Percentiles rank a stretch among this genome's conserved stretches.
phyloP scores from a whole-genome alignment of 1,140 invertebrate genomes.

The Hylaeus volcanicus region DNA sequence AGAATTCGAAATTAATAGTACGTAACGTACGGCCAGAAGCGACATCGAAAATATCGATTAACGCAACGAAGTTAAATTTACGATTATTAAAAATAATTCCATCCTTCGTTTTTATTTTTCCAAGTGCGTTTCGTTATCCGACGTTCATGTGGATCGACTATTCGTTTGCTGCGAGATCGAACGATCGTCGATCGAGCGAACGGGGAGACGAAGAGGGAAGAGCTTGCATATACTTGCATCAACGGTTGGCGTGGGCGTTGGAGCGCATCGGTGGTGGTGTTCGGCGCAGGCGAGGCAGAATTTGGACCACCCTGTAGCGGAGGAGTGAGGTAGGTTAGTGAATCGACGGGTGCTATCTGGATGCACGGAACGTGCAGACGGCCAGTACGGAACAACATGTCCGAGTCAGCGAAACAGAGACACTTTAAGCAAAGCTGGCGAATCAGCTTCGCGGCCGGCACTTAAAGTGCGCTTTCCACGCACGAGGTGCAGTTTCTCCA shows the following conservation, averaged over 20 bases:
- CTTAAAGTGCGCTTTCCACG: conserved; percentile 45
- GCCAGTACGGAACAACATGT: conserved; percentile 72
- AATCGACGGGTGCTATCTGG: conserved; percentile 73
- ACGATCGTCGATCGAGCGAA: too few species aligned
- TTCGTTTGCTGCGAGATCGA: neutral
- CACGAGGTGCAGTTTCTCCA: conserved; percentile 16
- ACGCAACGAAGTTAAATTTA: too few species aligned
- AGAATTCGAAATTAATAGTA: too few species aligned
- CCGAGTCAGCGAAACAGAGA: conserved; percentile 70
- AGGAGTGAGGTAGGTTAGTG: conserved; percentile 75
- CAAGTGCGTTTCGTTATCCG: too few species aligned
- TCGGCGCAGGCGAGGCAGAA: conserved; percentile 5
- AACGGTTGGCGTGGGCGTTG: too few species aligned
- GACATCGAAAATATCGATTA: too few species aligned
- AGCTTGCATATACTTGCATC: too few species aligned
- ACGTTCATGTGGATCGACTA: neutral
- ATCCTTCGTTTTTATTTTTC: too few species aligned
- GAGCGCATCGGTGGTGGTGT: neutral
- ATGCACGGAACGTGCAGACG: conserved; percentile 71
- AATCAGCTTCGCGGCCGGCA: conserved; percentile 49
- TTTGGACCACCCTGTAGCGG: conserved; percentile 70
- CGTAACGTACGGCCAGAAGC: too few species aligned
- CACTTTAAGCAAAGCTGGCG: conserved; percentile 61
- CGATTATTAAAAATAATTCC: too few species aligned
- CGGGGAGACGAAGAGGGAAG: too few species aligned